phyloP scores from a whole-genome alignment of 2,888 invertebrate genomes.

The Tanypteryx hageni region DNA sequence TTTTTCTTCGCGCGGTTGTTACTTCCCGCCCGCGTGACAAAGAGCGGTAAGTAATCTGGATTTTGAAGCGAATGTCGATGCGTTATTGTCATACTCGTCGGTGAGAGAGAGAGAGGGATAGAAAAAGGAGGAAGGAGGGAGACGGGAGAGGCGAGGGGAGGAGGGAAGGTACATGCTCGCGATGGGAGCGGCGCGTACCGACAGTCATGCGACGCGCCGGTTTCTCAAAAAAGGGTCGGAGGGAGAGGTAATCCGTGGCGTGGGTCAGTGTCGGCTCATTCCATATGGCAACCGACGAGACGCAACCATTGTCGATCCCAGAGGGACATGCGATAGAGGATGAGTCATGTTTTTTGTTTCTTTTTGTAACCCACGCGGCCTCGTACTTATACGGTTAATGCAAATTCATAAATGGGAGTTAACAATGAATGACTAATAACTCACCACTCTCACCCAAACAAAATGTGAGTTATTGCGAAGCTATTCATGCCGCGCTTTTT shows the following conservation, averaged over 20 bases:
- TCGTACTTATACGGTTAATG: constrained; percentile 25
- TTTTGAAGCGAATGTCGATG: neutral
- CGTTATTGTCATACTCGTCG: neutral
- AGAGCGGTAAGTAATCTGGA: neutral
- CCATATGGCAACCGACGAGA: constrained; percentile 18
- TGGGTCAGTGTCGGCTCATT: constrained; percentile 26
- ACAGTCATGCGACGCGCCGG: neutral
- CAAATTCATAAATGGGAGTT: constrained; percentile 59
- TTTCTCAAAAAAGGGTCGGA: neutral
- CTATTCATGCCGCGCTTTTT: neutral
- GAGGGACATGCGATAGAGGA: constrained; percentile 25
- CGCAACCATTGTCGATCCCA: constrained; percentile 49
- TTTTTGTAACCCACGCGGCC: constrained; percentile 26
- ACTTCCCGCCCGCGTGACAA: neutral
- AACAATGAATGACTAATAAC: constrained; percentile 63
- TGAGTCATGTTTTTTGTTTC: constrained; percentile 16
- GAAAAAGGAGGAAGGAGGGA: neutral
- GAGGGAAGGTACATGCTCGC: neutral
- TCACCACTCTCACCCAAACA: constrained; percentile 53
- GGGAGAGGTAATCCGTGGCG: neutral
- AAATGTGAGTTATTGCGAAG: constrained; percentile 52
- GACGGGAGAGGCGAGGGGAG: neutral
- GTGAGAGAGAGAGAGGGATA: neutral
- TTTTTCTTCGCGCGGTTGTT: neutral
- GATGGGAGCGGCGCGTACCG: too few species aligned